Percentiles rank a stretch among this genome's conserved stretches.
Evolutionary conservation across 2,113 vertebrate genomes (phyloP).

Genomic region (Athene cunicularia): DNA sequence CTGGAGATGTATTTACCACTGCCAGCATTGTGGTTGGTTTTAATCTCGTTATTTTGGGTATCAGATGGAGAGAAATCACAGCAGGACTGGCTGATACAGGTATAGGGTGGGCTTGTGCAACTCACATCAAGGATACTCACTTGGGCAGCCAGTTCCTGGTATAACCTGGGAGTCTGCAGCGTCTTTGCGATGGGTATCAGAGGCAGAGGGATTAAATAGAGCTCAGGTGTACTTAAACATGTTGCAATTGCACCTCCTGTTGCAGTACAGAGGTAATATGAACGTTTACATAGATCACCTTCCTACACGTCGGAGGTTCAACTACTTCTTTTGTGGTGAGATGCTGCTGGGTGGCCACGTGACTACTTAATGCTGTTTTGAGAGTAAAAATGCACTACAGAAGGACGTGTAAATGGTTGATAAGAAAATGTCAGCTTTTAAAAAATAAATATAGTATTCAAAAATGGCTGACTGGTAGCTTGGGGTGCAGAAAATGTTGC

Average conservation of each 20-base stretch:
- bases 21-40: not conserved
- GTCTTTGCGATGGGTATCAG: not conserved
- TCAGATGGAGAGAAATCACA: not conserved
- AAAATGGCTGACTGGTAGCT: slow-evolving; percentile 47
- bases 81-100: not conserved
- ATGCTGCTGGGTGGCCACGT: not conserved
- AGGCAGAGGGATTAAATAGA: slow-evolving; percentile 3
- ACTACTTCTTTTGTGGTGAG: not conserved
- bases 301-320: not conserved
- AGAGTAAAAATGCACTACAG: not conserved
- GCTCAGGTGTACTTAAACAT: not conserved
- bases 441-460: not conserved
- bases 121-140: accelerated
- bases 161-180: not conserved
- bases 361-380: not conserved
- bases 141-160: not conserved
- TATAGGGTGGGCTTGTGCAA: not conserved
- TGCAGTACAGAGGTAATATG: not conserved
- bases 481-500: slow-evolving; percentile 3
- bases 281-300: not conserved
- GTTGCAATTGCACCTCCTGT: not conserved
- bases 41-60: not conserved
- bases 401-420: not conserved
- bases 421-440: not conserved
- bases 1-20: not conserved